Evolutionary conservation across 2,888 invertebrate species (phyloP).

Genomic region (Thera obeliscata): DNA sequence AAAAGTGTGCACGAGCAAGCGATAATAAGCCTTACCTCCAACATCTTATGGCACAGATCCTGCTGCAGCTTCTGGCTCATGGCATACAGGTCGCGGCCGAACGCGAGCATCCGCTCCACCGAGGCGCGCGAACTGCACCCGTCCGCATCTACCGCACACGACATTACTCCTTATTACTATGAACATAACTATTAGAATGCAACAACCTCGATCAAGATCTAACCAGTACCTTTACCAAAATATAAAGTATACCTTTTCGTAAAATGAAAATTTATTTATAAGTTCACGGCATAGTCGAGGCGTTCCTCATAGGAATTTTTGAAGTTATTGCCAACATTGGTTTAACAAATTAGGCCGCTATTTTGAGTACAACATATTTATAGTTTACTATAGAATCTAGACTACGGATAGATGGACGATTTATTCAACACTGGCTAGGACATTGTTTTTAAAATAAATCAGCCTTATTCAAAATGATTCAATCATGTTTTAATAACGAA

Average conservation of each 20-base stretch:
- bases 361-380: too few species aligned
- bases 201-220: slow-evolving; percentile 29
- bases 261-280: too few species aligned
- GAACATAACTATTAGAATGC: neutral
- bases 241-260: too few species aligned
- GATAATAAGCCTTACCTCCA: slow-evolving; percentile 86
- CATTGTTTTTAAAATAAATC: neutral
- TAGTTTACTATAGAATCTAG: too few species aligned
- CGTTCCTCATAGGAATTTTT: too few species aligned
- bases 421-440: neutral
- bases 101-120: slow-evolving; percentile 96
- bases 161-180: slow-evolving; percentile 10
- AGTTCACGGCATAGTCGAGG: too few species aligned
- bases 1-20: neutral
- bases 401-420: neutral
- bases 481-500: too few species aligned
- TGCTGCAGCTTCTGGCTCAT: slow-evolving; percentile 93
- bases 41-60: slow-evolving; percentile 94
- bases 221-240: neutral
- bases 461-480: too few species aligned
- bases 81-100: slow-evolving; percentile 96
- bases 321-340: too few species aligned
- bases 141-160: slow-evolving; percentile 46
- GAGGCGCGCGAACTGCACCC: slow-evolving; percentile 89
- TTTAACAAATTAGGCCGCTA: too few species aligned